These are phyloP conservation scores for Platalea minor DNA, from an alignment of 2,797 vertebrate species.

Conservation along the genomic window DNA sequence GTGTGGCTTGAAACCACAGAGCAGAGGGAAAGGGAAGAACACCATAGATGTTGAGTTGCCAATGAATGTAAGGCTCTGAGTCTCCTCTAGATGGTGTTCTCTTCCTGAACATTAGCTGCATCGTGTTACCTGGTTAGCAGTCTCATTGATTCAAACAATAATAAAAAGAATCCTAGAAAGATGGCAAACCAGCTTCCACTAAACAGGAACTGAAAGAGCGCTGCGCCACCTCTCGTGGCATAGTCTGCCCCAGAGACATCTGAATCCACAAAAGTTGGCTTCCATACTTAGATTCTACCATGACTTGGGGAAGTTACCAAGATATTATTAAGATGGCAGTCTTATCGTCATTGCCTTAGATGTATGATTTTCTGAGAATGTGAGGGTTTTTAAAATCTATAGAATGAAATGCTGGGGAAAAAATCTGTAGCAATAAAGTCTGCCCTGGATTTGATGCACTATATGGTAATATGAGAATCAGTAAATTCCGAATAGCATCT, in stretches of 20 bases:
- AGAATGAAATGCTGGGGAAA: background rate
- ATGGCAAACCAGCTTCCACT: background rate
- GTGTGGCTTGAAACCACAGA: background rate
- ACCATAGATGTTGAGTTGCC: background rate
- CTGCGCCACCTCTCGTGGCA: background rate
- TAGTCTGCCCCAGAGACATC: background rate
- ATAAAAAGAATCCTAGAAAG: background rate
- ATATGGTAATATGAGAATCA: background rate
- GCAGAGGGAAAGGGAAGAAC: background rate
- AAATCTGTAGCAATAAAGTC: background rate
- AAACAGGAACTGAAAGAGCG: too few relatives aligned
- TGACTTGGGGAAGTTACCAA: background rate
- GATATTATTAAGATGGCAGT: background rate
- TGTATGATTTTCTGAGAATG: background rate
- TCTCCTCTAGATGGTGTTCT: background rate
- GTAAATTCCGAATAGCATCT: background rate
- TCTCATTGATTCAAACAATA: background rate
- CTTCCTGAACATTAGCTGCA: background rate
- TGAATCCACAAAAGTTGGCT: background rate
- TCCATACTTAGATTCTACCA: background rate
- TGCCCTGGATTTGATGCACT: background rate
- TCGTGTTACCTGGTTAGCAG: background rate
- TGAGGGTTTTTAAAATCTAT: background rate
- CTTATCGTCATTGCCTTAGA: background rate
- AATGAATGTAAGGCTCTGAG: background rate